Conservation (phyloP, 2,888 invertebrate genomes). For the Synanthedon vespiformis region DNA sequence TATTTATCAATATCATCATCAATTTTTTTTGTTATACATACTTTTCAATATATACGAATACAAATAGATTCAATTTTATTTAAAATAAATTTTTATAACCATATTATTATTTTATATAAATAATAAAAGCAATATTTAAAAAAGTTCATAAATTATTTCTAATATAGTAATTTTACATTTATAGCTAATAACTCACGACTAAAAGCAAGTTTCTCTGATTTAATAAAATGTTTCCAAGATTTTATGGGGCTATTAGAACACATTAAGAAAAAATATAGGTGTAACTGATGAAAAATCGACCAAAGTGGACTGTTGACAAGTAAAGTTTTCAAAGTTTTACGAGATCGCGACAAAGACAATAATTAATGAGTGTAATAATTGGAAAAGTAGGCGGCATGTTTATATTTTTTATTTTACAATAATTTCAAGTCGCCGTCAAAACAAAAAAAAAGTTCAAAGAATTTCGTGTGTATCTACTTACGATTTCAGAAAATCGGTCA, state of each 20-base stretch:
- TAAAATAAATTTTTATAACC: too few relatives aligned
- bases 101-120: too few relatives aligned
- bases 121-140: too few relatives aligned
- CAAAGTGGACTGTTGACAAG: neutral
- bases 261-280: neutral
- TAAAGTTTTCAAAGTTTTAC: neutral
- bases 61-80: too few relatives aligned
- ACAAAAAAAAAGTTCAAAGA: slow-evolving; percentile 16
- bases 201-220: neutral
- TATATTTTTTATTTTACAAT: slow-evolving; percentile 9
- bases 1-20: too few relatives aligned
- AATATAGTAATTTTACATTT: too few relatives aligned
- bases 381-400: neutral
- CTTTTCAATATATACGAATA: too few relatives aligned
- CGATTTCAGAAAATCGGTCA: slow-evolving; percentile 14
- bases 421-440: slow-evolving; percentile 7
- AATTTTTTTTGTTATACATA: too few relatives aligned
- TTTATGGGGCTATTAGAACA: neutral
- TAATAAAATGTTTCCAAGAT: neutral
- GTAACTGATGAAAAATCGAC: neutral
- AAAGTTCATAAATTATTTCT: too few relatives aligned
- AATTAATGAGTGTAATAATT: neutral
- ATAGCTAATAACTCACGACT: too few relatives aligned
- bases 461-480: slow-evolving; percentile 18
- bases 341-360: neutral